Base-by-base conservation (phyloP, 2,888 invertebrate genomes). In the Epicampocera succincta region DNA sequence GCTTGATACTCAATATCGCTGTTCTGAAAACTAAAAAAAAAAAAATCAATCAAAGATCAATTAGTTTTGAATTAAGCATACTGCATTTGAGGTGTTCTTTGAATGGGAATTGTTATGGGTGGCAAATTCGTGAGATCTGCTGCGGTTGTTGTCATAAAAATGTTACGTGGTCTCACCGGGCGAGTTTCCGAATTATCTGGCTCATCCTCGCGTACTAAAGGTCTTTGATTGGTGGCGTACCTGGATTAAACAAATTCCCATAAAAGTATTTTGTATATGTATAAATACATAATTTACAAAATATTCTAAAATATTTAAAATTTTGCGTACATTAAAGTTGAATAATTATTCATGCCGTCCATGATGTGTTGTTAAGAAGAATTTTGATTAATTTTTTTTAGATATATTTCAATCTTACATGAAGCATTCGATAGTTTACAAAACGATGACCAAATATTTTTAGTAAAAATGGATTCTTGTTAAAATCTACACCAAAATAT, bases 301-400 rank as follows among this genome's bases (percentile, higher is more conserved):
- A n/a, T 1, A n/a, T 1, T 12, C 8, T n/a, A 9, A n/a, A 19
- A 11, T 25, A 46, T 44, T 38, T 61, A 46, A 44, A 21, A 19
- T 84, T 46, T 61, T 25, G 21, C 68, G 3, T 84, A 90, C 90
- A 90, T 90, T 84, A 89, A 84, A 48, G 88, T 87, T 56, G 90
- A 88, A 85, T 90, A 91, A 86, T 89, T 89, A 84, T 90, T 87
- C 76, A 90, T 88, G 84, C 90, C 91, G 79, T 90, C 90, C 90
- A 91, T 90, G 12, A 19, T 19, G 52, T 17, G 29, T 19, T 58
- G 12, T 4, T n/a, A 17, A 17, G 25, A 13, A 13, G 29, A 44
- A 17, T n/a, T 21, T 60, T 72, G 4, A 2, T 15, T 65, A 13
- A 29, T 12, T 38, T 58, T 19, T 61, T 21, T 3, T 17, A 0